Base-by-base conservation (phyloP, 2,797 vertebrate species). In the Lates japonicus region DNA sequence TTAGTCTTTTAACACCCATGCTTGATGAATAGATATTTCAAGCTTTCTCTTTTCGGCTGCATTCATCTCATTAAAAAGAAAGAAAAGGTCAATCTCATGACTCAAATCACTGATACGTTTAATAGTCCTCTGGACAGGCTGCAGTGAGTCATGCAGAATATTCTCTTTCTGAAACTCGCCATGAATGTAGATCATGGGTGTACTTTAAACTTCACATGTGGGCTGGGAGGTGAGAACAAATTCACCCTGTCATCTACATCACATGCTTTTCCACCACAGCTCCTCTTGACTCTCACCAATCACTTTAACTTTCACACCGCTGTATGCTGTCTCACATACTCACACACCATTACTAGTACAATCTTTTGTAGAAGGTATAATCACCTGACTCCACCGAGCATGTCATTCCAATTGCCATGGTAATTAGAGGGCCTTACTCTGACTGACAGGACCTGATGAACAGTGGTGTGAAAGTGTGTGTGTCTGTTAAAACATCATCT, bases 31-130 rank as follows among this genome's bases (percentile, higher is more conserved):
- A 41, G 42, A 54, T 81, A 46, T 73, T 76, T 80, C 54, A 52
- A 68, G 41, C 35, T n/a, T 58, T 61, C 44, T 83, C 48, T 74
- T 76, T 85, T 79, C 65, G 71, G 54, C 46, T 64, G 22, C 49
- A 69, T 76, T 69, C 33, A 52, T 82, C 82, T 88, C 16, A 8
- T 80, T 85, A 74, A 63, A 86, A 70, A 70, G 64, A 76, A 20
- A 63, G 61, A 74, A 85, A 92, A 93, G 88, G 90, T 91, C 90
- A 81, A 49, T 74, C 20, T 77, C 66, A 80, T 85, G 86, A 90
- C 72, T 90, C 78, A 83, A 57, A 68, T 59, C 59, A 12, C 44
- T 64, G 71, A 79, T 80, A 85, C 25, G 10, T 86, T 80, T 81
- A 83, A 88, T 76, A 57, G 60, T 78, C 70, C 33, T 73, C 54